Base-by-base conservation (phyloP, 2,888 invertebrate genomes). In the Alloplasta piceator region DNA sequence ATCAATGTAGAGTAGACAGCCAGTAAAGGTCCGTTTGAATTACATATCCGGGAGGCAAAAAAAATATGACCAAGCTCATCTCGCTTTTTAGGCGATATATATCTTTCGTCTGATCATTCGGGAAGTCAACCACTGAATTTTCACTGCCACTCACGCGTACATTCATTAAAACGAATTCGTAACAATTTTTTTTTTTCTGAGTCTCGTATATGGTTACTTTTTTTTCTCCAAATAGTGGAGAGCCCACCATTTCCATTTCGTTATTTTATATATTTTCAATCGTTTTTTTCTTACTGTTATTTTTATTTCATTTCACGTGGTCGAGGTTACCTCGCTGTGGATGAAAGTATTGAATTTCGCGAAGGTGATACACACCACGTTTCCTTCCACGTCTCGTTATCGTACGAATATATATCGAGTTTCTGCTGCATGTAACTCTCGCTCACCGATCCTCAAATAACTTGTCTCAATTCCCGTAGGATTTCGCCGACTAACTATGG, bases 161-260 rank as follows among this genome's bases (percentile, higher is more conserved):
- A 66, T 71, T 77, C 77, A 71, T 77, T 71, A 64, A 60, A 77
- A 50, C 64, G 9, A 64, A 50, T 55, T 48, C 63, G 48, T 48
- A 14, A 36, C 64, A 48, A 71, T 71, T 26, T 26, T 26, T 26
- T 26, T 26, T 26, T 26, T 58, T 55, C 36, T n/a, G 39, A 63
- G 58, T n/a, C 26, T 12, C 41, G 41, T 41, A 71, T 58, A 26
- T 3, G 26, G 26, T 26, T 26, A 3, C 3, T 26, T 26, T 2
- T 26, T 26, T 26, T 26, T 26, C 41, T 58, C 56, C 41, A 14
- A 66, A 71, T 66, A 50, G 16, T 50, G 10, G 5, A 4, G 3
- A 5, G 5, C 26, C 26, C 26, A 2, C 26, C 26, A 26, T 26
- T 26, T 26, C 26, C 10, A 64, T 52, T 73, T 46, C 43, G 38